phyloP scores from a whole-genome alignment of 2,113 vertebrate genomes.

The Pampusana beccarii region DNA sequence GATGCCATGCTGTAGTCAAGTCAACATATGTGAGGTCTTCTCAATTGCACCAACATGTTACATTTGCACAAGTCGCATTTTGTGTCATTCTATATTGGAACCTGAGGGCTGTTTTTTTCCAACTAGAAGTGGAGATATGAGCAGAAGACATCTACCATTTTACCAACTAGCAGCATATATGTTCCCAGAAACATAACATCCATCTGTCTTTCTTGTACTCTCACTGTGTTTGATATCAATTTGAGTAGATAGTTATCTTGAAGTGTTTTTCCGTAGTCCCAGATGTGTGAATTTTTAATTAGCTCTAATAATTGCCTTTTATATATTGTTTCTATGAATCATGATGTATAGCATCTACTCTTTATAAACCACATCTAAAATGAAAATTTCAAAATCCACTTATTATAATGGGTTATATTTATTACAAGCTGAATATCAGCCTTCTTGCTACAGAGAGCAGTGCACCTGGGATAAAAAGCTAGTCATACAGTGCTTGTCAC shows the following conservation, averaged over 20 bases:
- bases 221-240: neutral
- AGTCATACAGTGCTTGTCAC: neutral
- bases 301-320: slow-evolving; percentile 11
- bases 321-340: slow-evolving; percentile 6
- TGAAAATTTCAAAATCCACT: neutral
- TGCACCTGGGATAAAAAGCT: neutral
- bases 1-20: slow-evolving; percentile 6
- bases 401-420: neutral
- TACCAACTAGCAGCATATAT: neutral
- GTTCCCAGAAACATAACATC: neutral
- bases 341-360: neutral
- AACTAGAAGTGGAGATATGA: neutral
- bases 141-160: neutral
- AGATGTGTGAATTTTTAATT: slow-evolving; percentile 35
- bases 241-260: neutral
- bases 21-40: slow-evolving; percentile 53
- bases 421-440: neutral
- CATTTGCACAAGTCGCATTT: neutral
- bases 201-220: neutral
- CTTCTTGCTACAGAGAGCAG: neutral
- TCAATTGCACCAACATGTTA: slow-evolving; percentile 22
- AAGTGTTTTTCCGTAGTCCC: neutral
- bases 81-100: slow-evolving; percentile 21
- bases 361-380: neutral
- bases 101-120: neutral